Conservation (phyloP, 1,140 invertebrate species). For the Parapsyche elsis region DNA sequence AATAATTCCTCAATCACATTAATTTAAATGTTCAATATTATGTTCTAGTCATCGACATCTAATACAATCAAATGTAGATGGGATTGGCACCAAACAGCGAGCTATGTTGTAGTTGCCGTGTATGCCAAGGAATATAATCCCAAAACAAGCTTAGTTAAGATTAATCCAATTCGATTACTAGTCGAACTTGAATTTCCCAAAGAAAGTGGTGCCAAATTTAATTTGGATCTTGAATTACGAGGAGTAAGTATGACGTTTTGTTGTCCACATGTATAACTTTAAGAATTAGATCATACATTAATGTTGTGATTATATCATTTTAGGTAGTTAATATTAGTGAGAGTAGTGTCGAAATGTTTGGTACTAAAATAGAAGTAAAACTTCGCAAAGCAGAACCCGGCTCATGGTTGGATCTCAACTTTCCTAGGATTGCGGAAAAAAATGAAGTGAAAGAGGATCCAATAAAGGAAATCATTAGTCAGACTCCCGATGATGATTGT, state of each 20-base stretch:
- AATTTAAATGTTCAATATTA: neutral
- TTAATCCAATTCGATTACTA: slow-evolving; percentile 86
- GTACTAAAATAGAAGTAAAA: slow-evolving; percentile 96
- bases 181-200: slow-evolving; percentile 84
- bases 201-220: slow-evolving; percentile 78
- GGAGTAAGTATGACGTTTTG: slow-evolving; percentile 74
- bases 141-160: slow-evolving; percentile 76
- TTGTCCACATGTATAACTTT: slow-evolving; percentile 20
- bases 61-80: slow-evolving; percentile 82
- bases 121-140: slow-evolving; percentile 93
- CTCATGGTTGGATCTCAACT: slow-evolving; percentile 83
- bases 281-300: slow-evolving; percentile 24
- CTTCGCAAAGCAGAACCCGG: slow-evolving; percentile 87
- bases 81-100: slow-evolving; percentile 94
- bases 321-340: slow-evolving; percentile 78
- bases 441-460: slow-evolving; percentile 58
- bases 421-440: slow-evolving; percentile 66
- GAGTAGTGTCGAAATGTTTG: slow-evolving; percentile 82
- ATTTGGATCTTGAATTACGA: slow-evolving; percentile 83
- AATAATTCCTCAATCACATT: neutral
- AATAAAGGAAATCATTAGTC: slow-evolving; percentile 44
- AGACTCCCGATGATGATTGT: slow-evolving; percentile 65
- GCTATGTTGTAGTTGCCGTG: slow-evolving; percentile 84
- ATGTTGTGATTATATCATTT: slow-evolving; percentile 56
- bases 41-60: slow-evolving; percentile 64